These are phyloP conservation scores for Panagrolaimus sp. DNA, from an alignment of 1,140 invertebrate species.

Conservation along the genomic window DNA sequence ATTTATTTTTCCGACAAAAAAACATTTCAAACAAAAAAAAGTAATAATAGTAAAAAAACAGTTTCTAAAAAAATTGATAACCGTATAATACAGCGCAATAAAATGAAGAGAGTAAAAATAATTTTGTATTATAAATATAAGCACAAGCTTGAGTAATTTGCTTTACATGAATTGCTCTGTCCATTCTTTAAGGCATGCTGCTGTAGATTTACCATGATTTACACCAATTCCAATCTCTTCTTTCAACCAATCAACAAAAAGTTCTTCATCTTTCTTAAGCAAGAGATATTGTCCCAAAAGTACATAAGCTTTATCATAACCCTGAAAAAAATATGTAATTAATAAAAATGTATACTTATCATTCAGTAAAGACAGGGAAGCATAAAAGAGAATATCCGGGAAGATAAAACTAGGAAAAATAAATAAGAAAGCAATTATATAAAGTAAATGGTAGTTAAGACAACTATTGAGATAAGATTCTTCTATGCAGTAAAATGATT, in stretches of 20 bases:
- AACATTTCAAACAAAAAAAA: constrained; percentile 1
- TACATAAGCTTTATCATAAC: constrained; percentile 78
- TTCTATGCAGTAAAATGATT: too few species aligned
- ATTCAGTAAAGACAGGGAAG: constrained; percentile 18
- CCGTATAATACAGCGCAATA: too few species aligned
- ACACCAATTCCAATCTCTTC: constrained; percentile 78
- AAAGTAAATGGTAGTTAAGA: too few species aligned
- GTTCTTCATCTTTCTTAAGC: constrained; percentile 86
- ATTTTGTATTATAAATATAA: too few species aligned
- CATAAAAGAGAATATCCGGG: too few species aligned
- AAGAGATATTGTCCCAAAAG: constrained; percentile 94
- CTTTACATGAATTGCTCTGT: constrained; percentile 60
- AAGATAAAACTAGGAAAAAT: too few species aligned
- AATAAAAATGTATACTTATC: too few species aligned
- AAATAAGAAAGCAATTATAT: too few species aligned
- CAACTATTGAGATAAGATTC: too few species aligned
- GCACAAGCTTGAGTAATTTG: background rate
- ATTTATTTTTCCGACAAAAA: background rate
- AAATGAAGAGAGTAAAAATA: too few species aligned
- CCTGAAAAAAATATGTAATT: constrained; percentile 39
- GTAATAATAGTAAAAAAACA: background rate
- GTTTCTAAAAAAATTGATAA: background rate
- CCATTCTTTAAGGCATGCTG: constrained; percentile 83
- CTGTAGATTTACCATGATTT: constrained; percentile 87
- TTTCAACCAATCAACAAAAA: constrained; percentile 96